A percentile compares a stretch with the other conserved stretches of the same genome.
Evolutionary conservation across 2,797 vertebrate species (phyloP).

Genomic region (Siniperca obscura): DNA sequence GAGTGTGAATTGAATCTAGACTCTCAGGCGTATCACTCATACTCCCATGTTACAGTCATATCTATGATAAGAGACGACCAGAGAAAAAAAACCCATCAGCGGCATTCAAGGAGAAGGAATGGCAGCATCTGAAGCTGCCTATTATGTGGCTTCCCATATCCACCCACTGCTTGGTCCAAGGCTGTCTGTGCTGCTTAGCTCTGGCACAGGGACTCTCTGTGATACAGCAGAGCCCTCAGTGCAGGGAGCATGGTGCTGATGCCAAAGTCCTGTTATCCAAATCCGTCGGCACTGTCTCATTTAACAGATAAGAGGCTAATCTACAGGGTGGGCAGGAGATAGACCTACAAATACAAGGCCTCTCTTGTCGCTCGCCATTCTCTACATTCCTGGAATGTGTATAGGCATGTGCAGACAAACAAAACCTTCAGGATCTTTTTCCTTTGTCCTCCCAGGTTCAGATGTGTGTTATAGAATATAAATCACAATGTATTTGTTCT

Average conservation of each 20-base stretch:
- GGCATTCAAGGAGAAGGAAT: slow-evolving; percentile 58
- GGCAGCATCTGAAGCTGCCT: slow-evolving; percentile 65
- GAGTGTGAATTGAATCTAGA: slow-evolving; percentile 61
- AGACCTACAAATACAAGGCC: slow-evolving; percentile 77
- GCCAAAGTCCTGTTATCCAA: slow-evolving; percentile 81
- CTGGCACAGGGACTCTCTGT: slow-evolving; percentile 68
- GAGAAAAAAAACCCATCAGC: slow-evolving; percentile 30
- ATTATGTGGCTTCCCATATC: slow-evolving; percentile 71
- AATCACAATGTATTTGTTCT: slow-evolving; percentile 60
- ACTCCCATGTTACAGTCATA: slow-evolving; percentile 59
- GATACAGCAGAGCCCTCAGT: slow-evolving; percentile 69
- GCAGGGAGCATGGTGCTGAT: slow-evolving; percentile 55
- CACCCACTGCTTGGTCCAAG: slow-evolving; percentile 77
- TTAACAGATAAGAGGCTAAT: slow-evolving; percentile 85
- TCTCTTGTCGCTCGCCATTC: slow-evolving; percentile 78
- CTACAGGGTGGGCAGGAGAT: slow-evolving; percentile 79
- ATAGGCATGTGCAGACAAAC: slow-evolving; percentile 77
- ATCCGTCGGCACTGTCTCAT: slow-evolving; percentile 83
- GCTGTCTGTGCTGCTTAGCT: slow-evolving; percentile 71
- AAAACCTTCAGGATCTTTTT: slow-evolving; percentile 65
- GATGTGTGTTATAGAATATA: slow-evolving; percentile 43
- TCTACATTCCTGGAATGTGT: slow-evolving; percentile 81
- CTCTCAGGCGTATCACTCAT: slow-evolving; percentile 42
- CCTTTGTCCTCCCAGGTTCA: slow-evolving; percentile 41
- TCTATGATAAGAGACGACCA: slow-evolving; percentile 30